Evolutionary conservation across 1,140 invertebrate genomes (phyloP), one percentile per base, ranked within the genome.

Genomic region (Wasmannia auropunctata): DNA sequence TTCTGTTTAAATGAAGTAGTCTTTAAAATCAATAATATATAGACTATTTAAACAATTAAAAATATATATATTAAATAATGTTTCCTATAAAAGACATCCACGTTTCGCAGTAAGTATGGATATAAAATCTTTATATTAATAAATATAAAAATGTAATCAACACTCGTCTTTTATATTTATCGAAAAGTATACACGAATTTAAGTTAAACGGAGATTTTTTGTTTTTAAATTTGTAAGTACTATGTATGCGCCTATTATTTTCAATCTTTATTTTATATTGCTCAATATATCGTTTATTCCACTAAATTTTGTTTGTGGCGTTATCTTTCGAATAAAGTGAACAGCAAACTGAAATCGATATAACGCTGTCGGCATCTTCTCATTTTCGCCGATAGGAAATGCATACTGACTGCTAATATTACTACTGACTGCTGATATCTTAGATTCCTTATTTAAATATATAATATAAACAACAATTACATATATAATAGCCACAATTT

Each of bases 281-380:
- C 6, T 65, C 10, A 16, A 37, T 19, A 10, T 65, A 65, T 51
- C 8, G 7, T 80, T 63, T 19, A 46, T 54, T 2, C 7, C 14
- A 14, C 19, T 72, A 3, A 72, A 58, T 83, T 37, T 49, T 25
- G 40, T 43, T 46, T 34, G 79, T 83, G 37, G 37, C 79, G 49
- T 22, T 46, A 83, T 72, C 79, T 83, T 60, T 31, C 1, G 67
- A 34, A 28, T 37, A 49, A 31, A 40, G 2, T 56, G 14, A 40
- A 19, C 14, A 72, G 4, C 25, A 43, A 31, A 37, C 6, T 22
- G 3, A 40, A 80, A 81, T 70, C 49, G 22, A 70, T 72, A 34
- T 43, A 70, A 43, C 37, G 10, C 3, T 56, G 19, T 40, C 51
- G 51, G 25, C 10, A 40, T 16, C 28, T 43, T 19, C 25, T 56